Conservation (phyloP, 2,113 vertebrate species). For the Uria lomvia region DNA sequence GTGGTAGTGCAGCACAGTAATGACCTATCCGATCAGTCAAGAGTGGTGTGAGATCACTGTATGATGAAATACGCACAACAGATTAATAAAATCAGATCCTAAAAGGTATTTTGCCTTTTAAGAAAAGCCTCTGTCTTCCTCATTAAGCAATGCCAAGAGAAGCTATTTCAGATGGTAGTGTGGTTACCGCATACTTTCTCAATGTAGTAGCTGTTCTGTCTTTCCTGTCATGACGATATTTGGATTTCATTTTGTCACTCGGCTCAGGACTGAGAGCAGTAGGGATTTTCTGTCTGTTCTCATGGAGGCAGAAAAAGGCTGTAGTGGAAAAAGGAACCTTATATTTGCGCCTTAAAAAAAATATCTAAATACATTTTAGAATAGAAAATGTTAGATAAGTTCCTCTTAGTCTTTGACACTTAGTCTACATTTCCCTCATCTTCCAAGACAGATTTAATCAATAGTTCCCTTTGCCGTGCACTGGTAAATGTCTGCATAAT, state of each 20-base stretch:
- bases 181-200: background rate
- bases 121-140: background rate
- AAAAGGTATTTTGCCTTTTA: background rate
- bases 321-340: background rate
- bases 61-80: background rate
- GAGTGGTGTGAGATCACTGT: rapidly evolving
- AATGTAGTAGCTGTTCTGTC: background rate
- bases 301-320: background rate
- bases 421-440: constrained; percentile 18
- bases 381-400: background rate
- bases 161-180: background rate
- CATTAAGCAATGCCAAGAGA: background rate
- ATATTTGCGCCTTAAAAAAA: background rate
- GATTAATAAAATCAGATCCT: background rate
- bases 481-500: constrained; percentile 58
- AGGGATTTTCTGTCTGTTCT: background rate
- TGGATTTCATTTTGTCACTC: background rate
- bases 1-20: background rate
- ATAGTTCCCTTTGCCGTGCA: constrained; percentile 41
- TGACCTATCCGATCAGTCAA: background rate
- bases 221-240: background rate
- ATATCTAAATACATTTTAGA: background rate
- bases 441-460: constrained; percentile 59
- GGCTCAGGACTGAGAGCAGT: background rate
- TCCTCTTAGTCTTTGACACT: background rate